A percentile compares a stretch with the other conserved stretches of the same genome.
These are phyloP conservation scores for Cyclopterus lumpus DNA, from an alignment of 2,797 vertebrate species.

Conservation along the genomic window DNA sequence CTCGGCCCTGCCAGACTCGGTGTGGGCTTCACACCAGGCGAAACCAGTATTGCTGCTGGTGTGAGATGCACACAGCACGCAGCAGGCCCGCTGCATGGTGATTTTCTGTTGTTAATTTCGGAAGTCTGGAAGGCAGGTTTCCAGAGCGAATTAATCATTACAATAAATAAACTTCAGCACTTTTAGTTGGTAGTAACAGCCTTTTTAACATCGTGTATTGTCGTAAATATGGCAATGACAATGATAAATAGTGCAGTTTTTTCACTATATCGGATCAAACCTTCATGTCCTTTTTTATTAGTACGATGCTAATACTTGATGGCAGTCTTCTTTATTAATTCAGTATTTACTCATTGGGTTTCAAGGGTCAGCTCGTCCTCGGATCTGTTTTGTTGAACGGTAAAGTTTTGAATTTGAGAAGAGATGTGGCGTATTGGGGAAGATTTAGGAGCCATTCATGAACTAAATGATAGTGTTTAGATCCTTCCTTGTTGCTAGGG, in stretches of 20 bases:
- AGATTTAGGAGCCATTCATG: background rate
- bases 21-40: slow-evolving; percentile 68
- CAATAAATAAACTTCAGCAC: slow-evolving; percentile 11
- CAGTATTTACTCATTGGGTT: background rate
- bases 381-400: background rate
- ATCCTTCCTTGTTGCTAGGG: background rate
- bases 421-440: background rate
- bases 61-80: slow-evolving; percentile 70
- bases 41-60: slow-evolving; percentile 72
- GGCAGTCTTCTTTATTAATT: background rate
- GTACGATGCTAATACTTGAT: background rate
- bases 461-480: background rate
- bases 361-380: background rate
- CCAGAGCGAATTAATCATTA: slow-evolving; percentile 37
- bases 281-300: background rate
- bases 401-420: background rate
- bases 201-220: slow-evolving; percentile 5
- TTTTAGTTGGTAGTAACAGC: background rate
- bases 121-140: slow-evolving; percentile 42
- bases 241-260: background rate
- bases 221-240: background rate
- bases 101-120: slow-evolving; percentile 41
- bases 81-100: slow-evolving; percentile 32
- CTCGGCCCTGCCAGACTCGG: slow-evolving; percentile 55
- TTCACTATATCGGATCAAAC: background rate